These are phyloP conservation scores for Danio aesculapii DNA, from an alignment of 2,797 vertebrate genomes.

Conservation along the genomic window DNA sequence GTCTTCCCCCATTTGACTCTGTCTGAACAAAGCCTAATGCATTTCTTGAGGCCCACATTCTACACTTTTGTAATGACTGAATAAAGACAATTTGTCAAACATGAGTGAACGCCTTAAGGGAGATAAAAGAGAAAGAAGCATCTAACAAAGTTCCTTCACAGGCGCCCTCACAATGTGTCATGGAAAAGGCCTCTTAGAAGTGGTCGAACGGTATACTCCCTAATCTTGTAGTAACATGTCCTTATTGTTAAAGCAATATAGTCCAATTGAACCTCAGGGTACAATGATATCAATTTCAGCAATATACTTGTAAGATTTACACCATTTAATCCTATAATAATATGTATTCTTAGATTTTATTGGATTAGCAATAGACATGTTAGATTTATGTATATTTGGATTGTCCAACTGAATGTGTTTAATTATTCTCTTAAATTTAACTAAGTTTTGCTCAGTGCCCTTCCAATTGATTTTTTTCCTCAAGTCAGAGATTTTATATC, in stretches of 20 bases:
- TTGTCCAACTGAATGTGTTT: not conserved
- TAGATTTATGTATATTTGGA: not conserved
- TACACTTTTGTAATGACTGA: slow-evolving; percentile 38
- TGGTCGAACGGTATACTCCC: not conserved
- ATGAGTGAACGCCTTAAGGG: slow-evolving; percentile 53
- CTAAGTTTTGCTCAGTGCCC: not conserved
- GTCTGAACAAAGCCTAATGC: slow-evolving; percentile 24
- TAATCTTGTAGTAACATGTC: slow-evolving; percentile 1
- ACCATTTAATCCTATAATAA: not conserved
- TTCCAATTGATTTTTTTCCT: no score
- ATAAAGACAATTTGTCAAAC: slow-evolving; percentile 60
- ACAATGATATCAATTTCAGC: not conserved
- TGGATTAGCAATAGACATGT: not conserved
- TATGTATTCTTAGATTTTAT: not conserved
- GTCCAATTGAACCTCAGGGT: not conserved
- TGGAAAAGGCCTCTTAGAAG: slow-evolving; percentile 12
- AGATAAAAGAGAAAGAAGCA: slow-evolving; percentile 37
- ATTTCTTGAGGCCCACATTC: slow-evolving; percentile 20
- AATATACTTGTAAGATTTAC: not conserved
- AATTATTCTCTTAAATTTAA: not conserved
- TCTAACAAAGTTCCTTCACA: slow-evolving; percentile 46
- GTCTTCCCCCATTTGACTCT: slow-evolving; percentile 10
- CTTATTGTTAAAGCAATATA: not conserved
- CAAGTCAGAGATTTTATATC: no score
- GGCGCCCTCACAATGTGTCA: slow-evolving; percentile 1